Evolutionary conservation across 2,113 vertebrate species (phyloP), one percentile per base, ranked within the genome.

Genomic region (Passer montanus): DNA sequence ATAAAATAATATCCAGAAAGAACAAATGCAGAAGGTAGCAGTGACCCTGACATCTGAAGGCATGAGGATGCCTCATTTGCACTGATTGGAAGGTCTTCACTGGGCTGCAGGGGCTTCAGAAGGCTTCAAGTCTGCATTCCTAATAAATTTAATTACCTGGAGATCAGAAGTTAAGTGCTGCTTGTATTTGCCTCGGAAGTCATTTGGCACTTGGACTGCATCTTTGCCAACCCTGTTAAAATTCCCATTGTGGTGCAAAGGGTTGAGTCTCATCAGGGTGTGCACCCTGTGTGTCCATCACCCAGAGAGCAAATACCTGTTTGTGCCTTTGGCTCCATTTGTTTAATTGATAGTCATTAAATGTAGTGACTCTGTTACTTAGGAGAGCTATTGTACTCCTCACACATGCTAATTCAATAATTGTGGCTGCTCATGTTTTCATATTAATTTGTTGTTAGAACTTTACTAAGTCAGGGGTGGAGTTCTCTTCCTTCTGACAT

Each of bases 121-220:
- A 64, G 66, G 30, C 35, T 78, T 67, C 33, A 44, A 47, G 50
- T 33, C 62, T 49, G 16, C 4, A 6, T 52, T 82, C 60, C 52
- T 64, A 85, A 89, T 82, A 87, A 85, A 88, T 92, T 35, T 75
- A 82, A 93, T 94, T 91, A 79, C 49, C 33, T 63, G 24, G 27
- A 80, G 79, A 75, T 87, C 78, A 91, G 69, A 39, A 82, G 73
- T 59, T 68, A 89, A 89, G 60, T 63, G 66, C 35, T 93, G 58
- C 60, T 84, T 11, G 2, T 64, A 41, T 76, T 92, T 91, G 19
- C 68, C 35, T 60, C 0, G 0, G 18, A 50, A 89, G 60, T 39
- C 3, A 18, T 44, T 68, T 79, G 53, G 49, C 47, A 4, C 44
- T 87, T 72, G 24, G 58, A 12, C 24, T 44, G 52, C n/a, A 24